phyloP scores from a whole-genome alignment of 2,888 invertebrate species.

The Hemithea aestivaria region DNA sequence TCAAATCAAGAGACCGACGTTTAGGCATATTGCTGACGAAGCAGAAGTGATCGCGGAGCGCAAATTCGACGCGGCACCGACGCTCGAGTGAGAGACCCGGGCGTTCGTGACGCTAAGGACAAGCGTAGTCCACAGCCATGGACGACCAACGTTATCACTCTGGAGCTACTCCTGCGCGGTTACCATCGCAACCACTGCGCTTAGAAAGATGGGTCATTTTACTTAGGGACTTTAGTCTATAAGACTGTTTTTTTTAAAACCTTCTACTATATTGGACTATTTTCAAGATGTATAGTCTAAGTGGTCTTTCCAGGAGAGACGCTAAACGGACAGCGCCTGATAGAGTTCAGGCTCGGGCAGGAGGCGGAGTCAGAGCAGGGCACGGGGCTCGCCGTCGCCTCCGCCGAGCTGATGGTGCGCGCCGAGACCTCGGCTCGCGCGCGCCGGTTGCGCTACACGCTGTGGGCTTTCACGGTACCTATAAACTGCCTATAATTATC shows the following conservation, averaged over 20 bases:
- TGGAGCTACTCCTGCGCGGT: conserved; percentile 25
- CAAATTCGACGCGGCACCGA: conserved; percentile 43
- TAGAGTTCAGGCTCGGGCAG: conserved; percentile 89
- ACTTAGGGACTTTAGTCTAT: conserved; percentile 43
- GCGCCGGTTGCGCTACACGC: conserved; percentile 76
- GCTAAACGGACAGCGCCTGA: conserved; percentile 89
- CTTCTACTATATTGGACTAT: too few relatives aligned
- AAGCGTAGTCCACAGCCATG: conserved; percentile 67
- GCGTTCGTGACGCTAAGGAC: conserved; percentile 42
- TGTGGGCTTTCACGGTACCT: conserved; percentile 83
- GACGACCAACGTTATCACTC: conserved; percentile 61
- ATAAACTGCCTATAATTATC: too few relatives aligned
- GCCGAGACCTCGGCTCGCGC: conserved; percentile 54
- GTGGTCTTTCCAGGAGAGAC: conserved; percentile 82
- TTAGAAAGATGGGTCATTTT: conserved; percentile 58
- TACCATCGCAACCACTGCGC: conserved; percentile 37
- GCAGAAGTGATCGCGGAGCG: conserved; percentile 53
- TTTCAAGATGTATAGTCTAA: too few relatives aligned
- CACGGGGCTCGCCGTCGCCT: conserved; percentile 84
- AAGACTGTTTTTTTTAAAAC: too few relatives aligned
- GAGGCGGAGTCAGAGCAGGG: conserved; percentile 71
- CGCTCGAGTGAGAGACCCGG: conserved; percentile 32
- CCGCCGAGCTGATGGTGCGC: conserved; percentile 88
- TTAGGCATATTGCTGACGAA: conserved; percentile 19
- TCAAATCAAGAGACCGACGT: not conserved